Evolutionary conservation across 1,140 invertebrate genomes (phyloP).

Genomic region (Sycobia sp.): DNA sequence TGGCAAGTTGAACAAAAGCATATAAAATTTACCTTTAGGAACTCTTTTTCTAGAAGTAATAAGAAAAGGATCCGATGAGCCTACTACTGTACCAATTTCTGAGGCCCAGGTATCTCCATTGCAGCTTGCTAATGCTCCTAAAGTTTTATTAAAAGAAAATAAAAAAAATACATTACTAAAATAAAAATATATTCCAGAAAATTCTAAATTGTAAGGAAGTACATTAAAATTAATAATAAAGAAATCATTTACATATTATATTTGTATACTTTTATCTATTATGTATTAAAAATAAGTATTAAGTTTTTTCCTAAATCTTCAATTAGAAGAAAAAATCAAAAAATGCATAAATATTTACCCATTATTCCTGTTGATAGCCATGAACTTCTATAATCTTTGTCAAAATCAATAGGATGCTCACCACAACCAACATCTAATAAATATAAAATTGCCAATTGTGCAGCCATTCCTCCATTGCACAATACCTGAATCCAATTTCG

Average conservation of each 20-base stretch:
- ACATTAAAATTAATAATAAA: background rate
- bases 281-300: too few relatives aligned
- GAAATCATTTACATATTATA: too few relatives aligned
- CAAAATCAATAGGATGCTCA: conserved; percentile 82
- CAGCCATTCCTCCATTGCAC: conserved; percentile 87
- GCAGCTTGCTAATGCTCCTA: conserved; percentile 78
- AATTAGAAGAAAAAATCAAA: too few relatives aligned
- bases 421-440: conserved; percentile 79
- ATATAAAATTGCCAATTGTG: conserved; percentile 78
- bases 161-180: background rate
- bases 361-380: conserved; percentile 82
- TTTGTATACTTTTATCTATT: too few relatives aligned
- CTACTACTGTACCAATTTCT: conserved; percentile 82
- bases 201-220: background rate
- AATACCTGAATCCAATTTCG: conserved; percentile 91
- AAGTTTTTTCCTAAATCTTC: too few relatives aligned
- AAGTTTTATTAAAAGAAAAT: conserved; percentile 34
- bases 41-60: conserved; percentile 79
- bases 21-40: conserved; percentile 68
- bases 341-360: conserved; percentile 58
- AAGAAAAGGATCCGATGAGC: conserved; percentile 71
- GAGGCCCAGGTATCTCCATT: conserved; percentile 93
- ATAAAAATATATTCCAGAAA: too few relatives aligned
- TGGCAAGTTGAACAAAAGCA: background rate
- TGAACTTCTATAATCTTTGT: conserved; percentile 75